Percentiles rank a stretch among this genome's conserved stretches.
These are phyloP conservation scores for Oreochromis niloticus DNA, from an alignment of 2,113 vertebrate genomes.

Conservation along the genomic window DNA sequence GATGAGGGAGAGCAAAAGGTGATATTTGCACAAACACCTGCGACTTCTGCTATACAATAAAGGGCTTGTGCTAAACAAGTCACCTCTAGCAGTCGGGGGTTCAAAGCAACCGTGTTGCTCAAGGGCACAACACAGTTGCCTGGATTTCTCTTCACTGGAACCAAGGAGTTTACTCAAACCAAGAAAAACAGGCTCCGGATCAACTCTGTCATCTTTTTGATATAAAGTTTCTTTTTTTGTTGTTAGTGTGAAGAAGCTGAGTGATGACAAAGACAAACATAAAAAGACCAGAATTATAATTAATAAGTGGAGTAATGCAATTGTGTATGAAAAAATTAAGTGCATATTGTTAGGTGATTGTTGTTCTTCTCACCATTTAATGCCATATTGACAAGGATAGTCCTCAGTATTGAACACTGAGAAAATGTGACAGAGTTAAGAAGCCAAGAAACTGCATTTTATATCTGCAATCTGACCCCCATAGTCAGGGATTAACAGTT, in stretches of 20 bases:
- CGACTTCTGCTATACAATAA: not conserved
- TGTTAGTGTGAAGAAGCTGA: accelerated
- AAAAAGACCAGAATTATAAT: not conserved
- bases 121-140: not conserved
- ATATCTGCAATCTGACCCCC: not conserved
- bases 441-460: accelerated
- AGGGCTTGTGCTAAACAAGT: not conserved
- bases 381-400: not conserved
- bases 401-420: not conserved
- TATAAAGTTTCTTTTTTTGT: not conserved
- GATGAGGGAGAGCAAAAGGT: not conserved
- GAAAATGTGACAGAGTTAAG: not conserved
- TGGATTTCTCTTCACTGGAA: not conserved
- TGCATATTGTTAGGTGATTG: not conserved
- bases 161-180: not conserved
- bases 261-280: not conserved
- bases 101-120: not conserved
- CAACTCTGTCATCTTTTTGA: not conserved
- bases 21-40: not conserved
- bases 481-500: not conserved
- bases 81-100: not conserved
- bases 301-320: not conserved
- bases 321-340: accelerated
- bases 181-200: not conserved
- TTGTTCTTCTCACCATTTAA: not conserved